phyloP scores from a whole-genome alignment of 2,797 vertebrate species.

The Podarcis siculus region DNA sequence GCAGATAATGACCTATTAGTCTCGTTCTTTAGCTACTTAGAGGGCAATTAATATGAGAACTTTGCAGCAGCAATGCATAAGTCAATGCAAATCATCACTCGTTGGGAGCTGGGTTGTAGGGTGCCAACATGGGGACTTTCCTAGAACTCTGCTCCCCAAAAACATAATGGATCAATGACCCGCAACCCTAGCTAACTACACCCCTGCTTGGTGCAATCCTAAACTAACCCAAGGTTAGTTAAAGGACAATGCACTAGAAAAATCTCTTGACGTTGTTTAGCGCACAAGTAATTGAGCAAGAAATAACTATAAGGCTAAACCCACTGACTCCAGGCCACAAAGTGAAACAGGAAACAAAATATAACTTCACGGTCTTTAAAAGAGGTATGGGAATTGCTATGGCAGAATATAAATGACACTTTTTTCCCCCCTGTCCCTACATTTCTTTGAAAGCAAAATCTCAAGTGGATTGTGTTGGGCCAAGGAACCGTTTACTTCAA shows the following conservation, averaged over 20 bases:
- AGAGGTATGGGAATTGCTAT: not conserved
- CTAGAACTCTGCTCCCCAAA: too few relatives aligned
- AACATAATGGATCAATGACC: too few relatives aligned
- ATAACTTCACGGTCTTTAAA: not conserved
- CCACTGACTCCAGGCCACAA: not conserved
- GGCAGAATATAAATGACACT: not conserved
- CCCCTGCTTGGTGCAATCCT: not conserved
- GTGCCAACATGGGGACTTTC: too few relatives aligned
- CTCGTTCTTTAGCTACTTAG: too few relatives aligned
- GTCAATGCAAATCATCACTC: too few relatives aligned
- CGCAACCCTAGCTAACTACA: too few relatives aligned
- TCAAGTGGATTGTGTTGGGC: not conserved
- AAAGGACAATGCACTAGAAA: not conserved
- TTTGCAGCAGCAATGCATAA: too few relatives aligned
- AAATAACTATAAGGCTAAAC: slow-evolving; percentile 10
- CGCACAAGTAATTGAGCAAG: not conserved
- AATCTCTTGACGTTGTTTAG: not conserved
- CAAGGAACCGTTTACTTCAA: not conserved
- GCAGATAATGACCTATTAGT: too few relatives aligned
- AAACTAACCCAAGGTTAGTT: not conserved
- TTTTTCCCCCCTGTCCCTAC: not conserved
- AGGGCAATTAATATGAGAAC: too few relatives aligned
- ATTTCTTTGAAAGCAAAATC: slow-evolving; percentile 20
- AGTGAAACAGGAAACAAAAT: slow-evolving; percentile 18
- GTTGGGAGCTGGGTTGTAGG: too few relatives aligned